Base-by-base conservation (phyloP, 2,797 vertebrate species). In the Cyprinella venusta region DNA sequence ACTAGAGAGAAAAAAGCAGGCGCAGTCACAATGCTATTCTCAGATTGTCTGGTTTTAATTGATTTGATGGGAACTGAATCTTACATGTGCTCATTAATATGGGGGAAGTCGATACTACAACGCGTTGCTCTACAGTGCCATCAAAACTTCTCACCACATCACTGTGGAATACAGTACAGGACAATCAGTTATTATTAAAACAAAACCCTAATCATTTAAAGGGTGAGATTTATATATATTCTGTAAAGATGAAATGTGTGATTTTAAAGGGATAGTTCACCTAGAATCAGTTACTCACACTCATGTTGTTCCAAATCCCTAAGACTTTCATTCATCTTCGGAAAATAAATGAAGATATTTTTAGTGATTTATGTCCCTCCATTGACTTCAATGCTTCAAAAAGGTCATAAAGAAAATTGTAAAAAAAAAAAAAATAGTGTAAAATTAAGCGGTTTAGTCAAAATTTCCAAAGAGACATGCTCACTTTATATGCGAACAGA, bases 61-160 rank as follows among this genome's bases (percentile, higher is more conserved):
- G n/a, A 83, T 70, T 52, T 38, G 65, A 15, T 30, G 8, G 4
- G 5, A 76, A 40, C 64, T 33, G 26, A 65, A 36, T 88, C 93
- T 91, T 84, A 94, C 93, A 68, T 89, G 78, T 70, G 82, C 65
- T 89, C 82, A 76, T 8, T 2, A 84, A 79, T 64, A 84, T 15
- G 21, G 85, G 86, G 33, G 86, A 81, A 4, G 84, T 52, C 0
- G 80, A 76, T 19, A 86, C 87, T 42, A 72, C 88, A 42, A 82
- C 12, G 3, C 38, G 75, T 8, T 85, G 87, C 77, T 85, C 86
- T n/a, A 88, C 19, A 12, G 71, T 65, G 76, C 36, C 64, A 67
- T 7, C 87, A 77, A 82, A 87, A 78, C 80, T 86, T 72, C 63
- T 87, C 59, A 86, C 87, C 81, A 88, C 81, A 86, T 59, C 89